Evolutionary conservation across 2,888 invertebrate species (phyloP).

Genomic region (Agrotis clavis): DNA sequence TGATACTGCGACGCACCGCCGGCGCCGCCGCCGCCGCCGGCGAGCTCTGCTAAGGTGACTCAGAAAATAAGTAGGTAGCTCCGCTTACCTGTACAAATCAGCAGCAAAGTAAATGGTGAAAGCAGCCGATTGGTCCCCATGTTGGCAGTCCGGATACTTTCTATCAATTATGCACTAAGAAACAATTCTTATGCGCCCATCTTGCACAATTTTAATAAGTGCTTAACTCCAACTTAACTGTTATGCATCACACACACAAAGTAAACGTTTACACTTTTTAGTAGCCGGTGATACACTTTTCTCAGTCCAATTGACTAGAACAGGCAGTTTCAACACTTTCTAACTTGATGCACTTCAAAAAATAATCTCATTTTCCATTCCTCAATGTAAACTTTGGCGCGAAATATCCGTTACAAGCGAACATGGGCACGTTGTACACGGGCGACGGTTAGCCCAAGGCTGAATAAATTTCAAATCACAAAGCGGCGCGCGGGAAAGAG

Average conservation of each 20-base stretch:
- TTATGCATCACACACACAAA: constrained; percentile 76
- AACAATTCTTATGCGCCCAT: constrained; percentile 85
- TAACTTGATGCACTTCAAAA: constrained; percentile 71
- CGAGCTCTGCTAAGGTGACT: constrained; percentile 79
- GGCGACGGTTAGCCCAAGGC: constrained; percentile 86
- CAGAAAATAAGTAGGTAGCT: constrained; percentile 84
- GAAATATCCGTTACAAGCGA: constrained; percentile 72
- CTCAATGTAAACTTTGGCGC: constrained; percentile 83
- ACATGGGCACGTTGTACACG: constrained; percentile 76
- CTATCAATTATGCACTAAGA: constrained; percentile 78
- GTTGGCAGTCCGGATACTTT: constrained; percentile 82
- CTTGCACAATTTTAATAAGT: constrained; percentile 77
- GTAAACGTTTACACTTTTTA: constrained; percentile 70
- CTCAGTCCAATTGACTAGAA: constrained; percentile 63
- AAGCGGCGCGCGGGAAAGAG: constrained; percentile 77
- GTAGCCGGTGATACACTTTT: constrained; percentile 68
- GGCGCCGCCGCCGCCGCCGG: constrained; percentile 29
- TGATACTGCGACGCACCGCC: constrained; percentile 75
- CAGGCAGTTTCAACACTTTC: constrained; percentile 68
- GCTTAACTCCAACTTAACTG: constrained; percentile 82
- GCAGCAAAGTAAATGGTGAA: constrained; percentile 87
- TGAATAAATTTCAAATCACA: constrained; percentile 78
- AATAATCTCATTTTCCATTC: constrained; percentile 80
- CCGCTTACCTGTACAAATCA: constrained; percentile 89
- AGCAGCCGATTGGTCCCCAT: constrained; percentile 87